These are phyloP conservation scores for Sarcophilus harrisii DNA, from an alignment of 2,797 vertebrate species.

Conservation along the genomic window DNA sequence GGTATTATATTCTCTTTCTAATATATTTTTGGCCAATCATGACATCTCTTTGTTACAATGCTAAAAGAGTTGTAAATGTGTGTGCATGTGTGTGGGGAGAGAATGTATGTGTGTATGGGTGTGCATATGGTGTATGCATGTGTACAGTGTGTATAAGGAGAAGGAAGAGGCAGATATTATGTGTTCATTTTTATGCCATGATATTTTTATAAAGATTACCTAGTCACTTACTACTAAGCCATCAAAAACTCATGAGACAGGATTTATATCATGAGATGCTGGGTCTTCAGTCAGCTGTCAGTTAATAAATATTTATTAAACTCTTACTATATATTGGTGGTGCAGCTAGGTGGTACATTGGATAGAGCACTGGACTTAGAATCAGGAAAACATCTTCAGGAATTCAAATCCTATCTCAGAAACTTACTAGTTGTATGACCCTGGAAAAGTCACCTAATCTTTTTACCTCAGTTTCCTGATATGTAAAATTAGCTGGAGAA, in stretches of 20 bases:
- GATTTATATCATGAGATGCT: conserved; percentile 17
- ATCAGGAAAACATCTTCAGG: neutral
- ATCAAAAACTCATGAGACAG: neutral
- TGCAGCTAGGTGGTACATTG: neutral
- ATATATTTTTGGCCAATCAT: neutral
- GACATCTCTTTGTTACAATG: neutral
- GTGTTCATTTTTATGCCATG: conserved; percentile 1
- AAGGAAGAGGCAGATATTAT: neutral
- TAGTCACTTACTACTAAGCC: neutral
- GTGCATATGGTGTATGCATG: neutral
- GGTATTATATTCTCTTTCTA: neutral
- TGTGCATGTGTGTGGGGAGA: neutral
- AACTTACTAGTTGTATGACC: neutral
- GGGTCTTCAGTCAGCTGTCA: conserved; percentile 23
- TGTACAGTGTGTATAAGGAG: conserved; percentile 25
- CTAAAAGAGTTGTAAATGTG: neutral
- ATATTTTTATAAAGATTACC: conserved; percentile 1
- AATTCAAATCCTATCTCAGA: neutral
- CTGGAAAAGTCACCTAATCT: neutral
- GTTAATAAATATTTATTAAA: conserved; percentile 15
- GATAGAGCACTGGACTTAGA: neutral
- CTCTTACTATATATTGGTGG: neutral
- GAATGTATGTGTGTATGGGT: neutral
- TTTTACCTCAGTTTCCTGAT: neutral
- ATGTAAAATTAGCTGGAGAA: neutral